phyloP scores from a whole-genome alignment of 2,113 vertebrate genomes.

The Regulus satrapa region DNA sequence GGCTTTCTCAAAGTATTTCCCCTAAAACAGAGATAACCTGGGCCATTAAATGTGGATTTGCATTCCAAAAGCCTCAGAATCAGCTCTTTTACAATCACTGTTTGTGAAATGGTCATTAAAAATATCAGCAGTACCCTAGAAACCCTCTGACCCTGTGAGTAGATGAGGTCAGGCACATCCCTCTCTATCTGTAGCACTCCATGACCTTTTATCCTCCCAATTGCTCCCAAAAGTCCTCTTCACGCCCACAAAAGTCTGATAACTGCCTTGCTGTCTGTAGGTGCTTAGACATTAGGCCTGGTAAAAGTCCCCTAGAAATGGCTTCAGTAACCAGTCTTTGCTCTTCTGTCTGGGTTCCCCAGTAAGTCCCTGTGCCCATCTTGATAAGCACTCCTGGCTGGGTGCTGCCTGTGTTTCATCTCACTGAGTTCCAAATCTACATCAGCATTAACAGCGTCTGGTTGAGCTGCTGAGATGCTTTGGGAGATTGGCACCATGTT shows the following conservation, averaged over 20 bases:
- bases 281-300: neutral
- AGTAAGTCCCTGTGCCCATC: neutral
- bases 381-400: neutral
- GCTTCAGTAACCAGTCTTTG: neutral
- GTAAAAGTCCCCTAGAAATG: neutral
- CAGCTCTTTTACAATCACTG: neutral
- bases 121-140: neutral
- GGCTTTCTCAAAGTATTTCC: neutral
- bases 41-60: neutral
- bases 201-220: neutral
- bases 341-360: neutral
- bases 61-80: neutral
- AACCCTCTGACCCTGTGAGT: neutral
- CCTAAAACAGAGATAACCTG: neutral
- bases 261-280: neutral
- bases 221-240: neutral
- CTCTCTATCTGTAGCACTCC: neutral
- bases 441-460: neutral
- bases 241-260: neutral
- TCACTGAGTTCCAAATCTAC: neutral
- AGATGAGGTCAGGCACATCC: neutral
- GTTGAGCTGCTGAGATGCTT: neutral
- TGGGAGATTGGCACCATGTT: neutral
- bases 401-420: neutral
- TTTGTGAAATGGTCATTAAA: neutral